Percentiles rank a stretch among this genome's conserved stretches.
These are phyloP conservation scores for Melierax canorus DNA, from an alignment of 2,113 vertebrate genomes.

Conservation along the genomic window DNA sequence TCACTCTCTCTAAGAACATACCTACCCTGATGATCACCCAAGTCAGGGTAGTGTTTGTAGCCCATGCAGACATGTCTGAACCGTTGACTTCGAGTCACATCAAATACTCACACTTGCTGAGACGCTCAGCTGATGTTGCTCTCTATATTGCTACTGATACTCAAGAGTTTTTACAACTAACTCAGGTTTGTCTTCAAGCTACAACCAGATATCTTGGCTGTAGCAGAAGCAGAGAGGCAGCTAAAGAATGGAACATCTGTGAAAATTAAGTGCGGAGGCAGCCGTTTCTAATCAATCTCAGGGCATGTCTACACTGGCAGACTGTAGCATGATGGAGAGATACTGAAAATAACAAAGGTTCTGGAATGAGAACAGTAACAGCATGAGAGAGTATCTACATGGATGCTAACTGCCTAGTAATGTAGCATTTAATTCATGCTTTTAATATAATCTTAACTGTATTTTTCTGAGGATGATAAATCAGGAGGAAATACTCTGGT, in stretches of 20 bases:
- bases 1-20: not conserved
- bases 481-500: not conserved
- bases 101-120: not conserved
- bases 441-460: not conserved
- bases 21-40: not conserved
- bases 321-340: not conserved
- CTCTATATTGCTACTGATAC: not conserved
- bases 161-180: not conserved
- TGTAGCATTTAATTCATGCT: not conserved
- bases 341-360: not conserved
- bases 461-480: conserved; percentile 3
- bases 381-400: not conserved
- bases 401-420: not conserved
- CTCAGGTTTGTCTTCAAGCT: not conserved
- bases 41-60: not conserved
- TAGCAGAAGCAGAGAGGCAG: not conserved
- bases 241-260: conserved; percentile 11
- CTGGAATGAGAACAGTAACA: not conserved
- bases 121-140: not conserved
- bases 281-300: not conserved
- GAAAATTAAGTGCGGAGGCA: not conserved
- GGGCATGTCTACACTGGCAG: not conserved
- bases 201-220: not conserved
- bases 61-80: not conserved
- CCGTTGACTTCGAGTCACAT: not conserved